Conservation (phyloP, 2,113 vertebrate genomes). For the Felis catus region F.catus_Fca126_mat1.0 CM031427.1:23345501-23346000, state of each 20-base stretch:
- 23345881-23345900: background rate
- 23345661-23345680: background rate
- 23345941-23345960: background rate
- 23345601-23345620: background rate
- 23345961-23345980: background rate
- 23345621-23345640: background rate
- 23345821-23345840: background rate
- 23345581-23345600: background rate
- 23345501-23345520: background rate
- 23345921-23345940: background rate
- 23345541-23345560: too few relatives aligned
- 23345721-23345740: background rate
- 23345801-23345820: background rate
- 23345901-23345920: background rate
- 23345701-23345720: background rate
- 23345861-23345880: background rate
- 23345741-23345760: background rate
- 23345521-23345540: background rate
- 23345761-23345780: background rate
- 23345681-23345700: background rate
- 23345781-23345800: background rate
- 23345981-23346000: background rate
- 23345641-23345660: background rate
- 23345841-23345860: background rate
- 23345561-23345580: background rate